Base-by-base conservation (phyloP, 2,888 invertebrate species). In the Pseudanteris insignis region DNA sequence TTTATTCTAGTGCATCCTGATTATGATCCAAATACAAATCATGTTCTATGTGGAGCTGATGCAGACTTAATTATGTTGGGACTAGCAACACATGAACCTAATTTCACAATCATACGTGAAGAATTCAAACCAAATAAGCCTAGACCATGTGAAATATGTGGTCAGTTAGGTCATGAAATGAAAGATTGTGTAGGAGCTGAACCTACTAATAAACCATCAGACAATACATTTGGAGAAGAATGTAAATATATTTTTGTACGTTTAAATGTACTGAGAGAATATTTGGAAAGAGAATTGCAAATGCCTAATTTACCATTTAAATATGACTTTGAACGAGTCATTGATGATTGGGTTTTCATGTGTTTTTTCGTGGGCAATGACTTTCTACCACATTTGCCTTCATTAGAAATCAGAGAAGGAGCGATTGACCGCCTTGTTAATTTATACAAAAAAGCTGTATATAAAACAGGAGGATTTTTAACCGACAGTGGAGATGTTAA, bases 291-390 rank as follows among this genome's bases (percentile, higher is more conserved):
- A 72, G 97, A 98, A 67, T 83, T 98, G 46, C 79, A 82, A 68
- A 97, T 98, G 94, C 91, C 91, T 0, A 92, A 92, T 80, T 84
- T 98, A 26, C 96, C 97, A 2, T 98, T 99, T 80, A 83, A 86
- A 38, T 98, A 94, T 79, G 94, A 96, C 76, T 93, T 99, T 79
- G 99, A 99, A 73, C 83, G 98, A 48, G 95, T 90, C 0, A 80
- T 99, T 9, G 99, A 99, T 76, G 99, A 99, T 81, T 99, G 98
- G 98, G 98, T 90, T 2, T 89, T 89, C 74, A 96, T 99, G 95
- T 99, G 99, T 78, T 99, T 99, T 83, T 99, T 99, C 81, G 97
- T 98, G 41, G 99, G 99, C 36, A 99, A 99, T 77, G 99, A 99
- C 82, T 99, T 99, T 78, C 81, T 99, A 70, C 99, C 99, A 0